A percentile compares a stretch with the other conserved stretches of the same genome.
These are phyloP conservation scores for Flexamia atlantica DNA, from an alignment of 2,888 invertebrate genomes.

Conservation along the genomic window DNA sequence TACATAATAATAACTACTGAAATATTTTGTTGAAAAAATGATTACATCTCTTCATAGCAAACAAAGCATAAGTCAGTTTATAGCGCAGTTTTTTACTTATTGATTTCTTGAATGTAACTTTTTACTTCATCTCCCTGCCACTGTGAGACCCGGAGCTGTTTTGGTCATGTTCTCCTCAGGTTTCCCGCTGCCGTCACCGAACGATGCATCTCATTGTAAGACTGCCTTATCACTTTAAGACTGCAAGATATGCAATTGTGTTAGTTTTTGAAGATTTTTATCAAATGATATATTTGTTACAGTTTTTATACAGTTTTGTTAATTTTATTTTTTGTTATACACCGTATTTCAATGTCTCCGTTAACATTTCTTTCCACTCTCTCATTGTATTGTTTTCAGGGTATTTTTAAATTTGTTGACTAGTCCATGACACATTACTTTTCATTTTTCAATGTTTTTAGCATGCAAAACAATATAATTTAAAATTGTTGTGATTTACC, in stretches of 20 bases:
- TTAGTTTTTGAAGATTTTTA: constrained; percentile 61
- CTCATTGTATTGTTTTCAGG: constrained; percentile 12
- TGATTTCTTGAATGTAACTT: too few species aligned
- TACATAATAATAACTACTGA: too few species aligned
- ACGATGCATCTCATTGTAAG: constrained; percentile 59
- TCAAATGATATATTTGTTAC: constrained; percentile 60
- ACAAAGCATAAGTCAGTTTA: too few species aligned
- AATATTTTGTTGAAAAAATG: too few species aligned
- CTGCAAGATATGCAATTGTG: constrained; percentile 60
- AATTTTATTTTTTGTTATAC: constrained; percentile 59
- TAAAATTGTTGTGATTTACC: too few species aligned
- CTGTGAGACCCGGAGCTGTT: neutral
- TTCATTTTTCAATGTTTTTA: too few species aligned
- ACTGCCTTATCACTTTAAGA: constrained; percentile 59
- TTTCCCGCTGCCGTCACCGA: neutral
- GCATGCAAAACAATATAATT: too few species aligned
- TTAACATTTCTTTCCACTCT: constrained; percentile 1
- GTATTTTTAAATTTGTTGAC: neutral
- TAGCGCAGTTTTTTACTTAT: too few species aligned
- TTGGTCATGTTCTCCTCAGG: constrained; percentile 23
- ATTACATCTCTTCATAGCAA: too few species aligned
- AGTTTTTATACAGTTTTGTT: constrained; percentile 61
- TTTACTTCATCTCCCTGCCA: too few species aligned
- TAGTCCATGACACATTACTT: too few species aligned
- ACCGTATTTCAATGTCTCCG: neutral